Base-by-base conservation (phyloP, 2,113 vertebrate genomes). In the Guaruba guarouba region DNA sequence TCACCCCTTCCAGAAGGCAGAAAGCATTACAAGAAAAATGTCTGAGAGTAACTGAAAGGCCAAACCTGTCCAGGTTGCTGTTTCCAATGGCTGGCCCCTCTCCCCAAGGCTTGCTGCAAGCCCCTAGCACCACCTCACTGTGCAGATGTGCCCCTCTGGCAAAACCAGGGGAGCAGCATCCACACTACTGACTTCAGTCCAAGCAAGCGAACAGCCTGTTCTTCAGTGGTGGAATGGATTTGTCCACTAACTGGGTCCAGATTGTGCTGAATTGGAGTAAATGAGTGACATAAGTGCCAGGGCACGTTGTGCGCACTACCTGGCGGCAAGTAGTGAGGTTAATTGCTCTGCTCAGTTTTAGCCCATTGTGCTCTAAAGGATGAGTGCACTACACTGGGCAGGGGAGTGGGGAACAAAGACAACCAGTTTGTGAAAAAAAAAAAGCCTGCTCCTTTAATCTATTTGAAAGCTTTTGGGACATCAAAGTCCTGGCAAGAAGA, bases 41-140 rank as follows among this genome's bases (percentile, higher is more conserved):
- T 5, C 43, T 5, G 27, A 80, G 52, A 71, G 31, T 23, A 39
- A 81, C 43, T 0, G 0, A 28, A 88, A 81, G 2, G 9, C 63
- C 51, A 63, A 71, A 17, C 29, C 48, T 11, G 23, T 8, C 43
- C 24, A n/a, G 1, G 6, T 10, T 0, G 0, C 17, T 2, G 9
- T 44, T 88, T 31, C 64, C 52, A 37, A 11, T 0, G 9, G 31
- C 18, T 52, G 48, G 37, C 54, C 29, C 28, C 9, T 4, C 12
- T 31, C n/a, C 43, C 57, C 0, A 0, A 12, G 39, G 41, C 64
- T 48, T 6, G 0, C 64, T 55, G 52, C 4, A 2, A 59, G 22
- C 61, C 1, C 0, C 55, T 39, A 49, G 57, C n/a, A 18, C n/a
- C 44, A 31, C 25, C 37, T 68, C 49, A 13, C 8, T 1, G 2